Percentiles rank a stretch among this genome's conserved stretches.
phyloP scores from a whole-genome alignment of 1,140 invertebrate species.

The Rhagoletis zephyria region DNA sequence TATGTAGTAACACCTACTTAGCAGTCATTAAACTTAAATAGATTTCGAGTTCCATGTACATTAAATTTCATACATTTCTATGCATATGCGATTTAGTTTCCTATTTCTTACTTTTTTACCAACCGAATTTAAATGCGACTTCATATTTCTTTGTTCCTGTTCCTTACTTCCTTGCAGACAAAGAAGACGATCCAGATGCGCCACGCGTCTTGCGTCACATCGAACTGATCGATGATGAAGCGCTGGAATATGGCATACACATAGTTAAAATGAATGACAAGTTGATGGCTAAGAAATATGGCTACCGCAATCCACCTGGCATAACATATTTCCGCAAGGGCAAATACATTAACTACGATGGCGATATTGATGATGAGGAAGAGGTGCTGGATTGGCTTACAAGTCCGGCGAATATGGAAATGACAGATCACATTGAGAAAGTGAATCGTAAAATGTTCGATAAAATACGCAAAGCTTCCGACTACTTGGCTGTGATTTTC shows the following conservation, averaged over 20 bases:
- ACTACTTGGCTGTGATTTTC: slow-evolving; percentile 95
- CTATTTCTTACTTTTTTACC: background rate
- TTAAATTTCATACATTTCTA: too few relatives aligned
- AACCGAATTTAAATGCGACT: background rate
- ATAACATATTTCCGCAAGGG: slow-evolving; percentile 92
- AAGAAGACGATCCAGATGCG: slow-evolving; percentile 85
- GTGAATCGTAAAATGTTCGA: slow-evolving; percentile 95
- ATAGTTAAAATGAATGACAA: slow-evolving; percentile 91
- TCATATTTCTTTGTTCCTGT: background rate
- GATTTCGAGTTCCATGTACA: too few relatives aligned
- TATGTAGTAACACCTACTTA: too few relatives aligned
- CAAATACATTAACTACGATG: slow-evolving; percentile 92
- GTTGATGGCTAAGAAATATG: slow-evolving; percentile 95
- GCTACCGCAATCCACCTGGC: slow-evolving; percentile 89
- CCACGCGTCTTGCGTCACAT: slow-evolving; percentile 86
- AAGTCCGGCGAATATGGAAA: slow-evolving; percentile 93
- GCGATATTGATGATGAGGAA: slow-evolving; percentile 93
- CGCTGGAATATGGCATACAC: slow-evolving; percentile 91
- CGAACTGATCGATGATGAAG: slow-evolving; percentile 93
- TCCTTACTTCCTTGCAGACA: slow-evolving; percentile 77
- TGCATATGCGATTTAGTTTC: background rate
- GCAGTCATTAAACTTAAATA: too few relatives aligned
- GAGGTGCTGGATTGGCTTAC: slow-evolving; percentile 95
- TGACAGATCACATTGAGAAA: slow-evolving; percentile 92
- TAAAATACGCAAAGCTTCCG: slow-evolving; percentile 89